Evolutionary conservation across 2,797 vertebrate species (phyloP), one percentile per base, ranked within the genome.

Genomic region (Mormyrus hasselquistii): DNA sequence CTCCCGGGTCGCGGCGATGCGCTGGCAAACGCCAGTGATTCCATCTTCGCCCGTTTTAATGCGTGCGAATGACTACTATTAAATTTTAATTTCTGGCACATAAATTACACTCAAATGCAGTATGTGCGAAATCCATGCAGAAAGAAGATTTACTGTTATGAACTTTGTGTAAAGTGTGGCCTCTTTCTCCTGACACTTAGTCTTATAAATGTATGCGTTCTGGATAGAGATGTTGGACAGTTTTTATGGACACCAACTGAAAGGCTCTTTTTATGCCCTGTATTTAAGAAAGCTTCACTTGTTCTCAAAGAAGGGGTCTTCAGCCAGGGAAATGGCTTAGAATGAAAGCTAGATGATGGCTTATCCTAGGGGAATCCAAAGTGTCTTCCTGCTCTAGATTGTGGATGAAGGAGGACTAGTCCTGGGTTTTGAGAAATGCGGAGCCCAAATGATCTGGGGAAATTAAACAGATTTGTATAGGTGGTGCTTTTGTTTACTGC

Each of bases 211-310:
- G 76, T 14, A 88, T 49, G 41, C 29, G 53, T 82, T 76, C 89
- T 34, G 53, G 88, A 89, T 89, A 55, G 91, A 88, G 69, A 87
- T 88, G 89, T 90, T 90, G 90, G 84, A 89, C 88, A 87, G 88
- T 87, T 88, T 91, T 92, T 93, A 91, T 91, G 89, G 90, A 82
- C 85, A 93, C 90, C 88, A 88, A 85, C 52, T 49, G 50, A 86
- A 84, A 50, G 44, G 47, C 19, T 69, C 65, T 84, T 84, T 50
- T 22, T 84, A 84, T 84, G 19, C 4, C 14, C 38, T 79, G 73
- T 7, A 79, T 44, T 41, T 76, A 76, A 76, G 69, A 76, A 79
- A 79, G 34, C 38, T 79, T 79, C 34, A 79, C 73, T 79, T 79
- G 38, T 79, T 79, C 73, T 44, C 16, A 38, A 44, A 79, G 73